Evolutionary conservation across 2,797 vertebrate species (phyloP), one percentile per base, ranked within the genome.

Genomic region (Hephaestus fuliginosus): DNA sequence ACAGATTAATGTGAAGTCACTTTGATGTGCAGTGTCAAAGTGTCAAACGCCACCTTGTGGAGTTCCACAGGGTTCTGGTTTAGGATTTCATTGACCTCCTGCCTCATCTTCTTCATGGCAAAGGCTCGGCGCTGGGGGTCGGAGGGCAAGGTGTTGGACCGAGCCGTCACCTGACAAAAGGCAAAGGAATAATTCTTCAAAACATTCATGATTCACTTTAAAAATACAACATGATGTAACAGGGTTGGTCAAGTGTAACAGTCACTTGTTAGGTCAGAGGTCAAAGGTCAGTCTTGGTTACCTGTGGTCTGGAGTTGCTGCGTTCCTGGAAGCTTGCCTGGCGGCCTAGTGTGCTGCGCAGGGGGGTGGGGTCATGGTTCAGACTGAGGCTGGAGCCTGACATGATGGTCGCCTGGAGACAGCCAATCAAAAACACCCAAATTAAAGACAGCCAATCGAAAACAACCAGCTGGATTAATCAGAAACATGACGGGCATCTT

Each of bases 321-420:
- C 97, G 96, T 68, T 99, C 98, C 93, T 99, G 98, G 94, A 99
- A 99, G 93, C 98, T 99, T 70, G 97, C 97, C 94, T 99, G 98
- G 60, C 98, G 95, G 68, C 97, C 98, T 86, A 99, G 95, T 6
- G 97, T 97, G 89, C 93, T 97, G 76, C 97, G 97, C 44, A 94
- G 86, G 3, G 96, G 95, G 7, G 96, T 88, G 7, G 95, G 95
- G 82, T 99, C 98, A 3, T 98, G 97, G 94, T 98, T 98, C 93
- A 99, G 94, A 85, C 98, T 99, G 92, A 98, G 93, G 71, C 95
- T 98, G 92, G 98, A 99, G 92, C 98, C 98, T 20, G 98, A 99
- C 98, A 99, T 99, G 93, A 99, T 99, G 88, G 98, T 98, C 58
- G 98, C 98, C 98, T 99, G 92, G 66, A 94, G 71, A 74, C 68